Percentiles rank a stretch among this genome's conserved stretches.
Conservation (phyloP, 2,797 vertebrate species). For the Macroramphosus scolopax region DNA sequence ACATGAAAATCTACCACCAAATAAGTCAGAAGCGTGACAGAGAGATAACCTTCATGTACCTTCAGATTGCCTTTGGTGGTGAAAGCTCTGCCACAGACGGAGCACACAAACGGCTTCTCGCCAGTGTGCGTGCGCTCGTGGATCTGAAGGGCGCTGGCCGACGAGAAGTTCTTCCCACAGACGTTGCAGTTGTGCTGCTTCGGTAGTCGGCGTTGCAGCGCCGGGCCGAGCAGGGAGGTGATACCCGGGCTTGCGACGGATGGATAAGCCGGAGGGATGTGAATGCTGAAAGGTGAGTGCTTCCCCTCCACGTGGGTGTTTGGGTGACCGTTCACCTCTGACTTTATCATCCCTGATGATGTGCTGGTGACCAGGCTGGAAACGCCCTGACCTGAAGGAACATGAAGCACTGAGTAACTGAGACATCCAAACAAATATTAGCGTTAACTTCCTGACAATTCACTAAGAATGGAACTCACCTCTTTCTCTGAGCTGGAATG, state of each 20-base stretch:
- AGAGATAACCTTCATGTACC: slow-evolving; percentile 70
- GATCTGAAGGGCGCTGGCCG: slow-evolving; percentile 97
- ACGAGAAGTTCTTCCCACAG: slow-evolving; percentile 98
- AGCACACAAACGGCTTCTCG: slow-evolving; percentile 97
- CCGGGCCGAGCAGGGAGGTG: slow-evolving; percentile 85
- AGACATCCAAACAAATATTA: background rate
- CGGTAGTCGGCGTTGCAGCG: slow-evolving; percentile 86
- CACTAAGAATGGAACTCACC: slow-evolving; percentile 77
- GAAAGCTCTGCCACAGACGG: slow-evolving; percentile 95
- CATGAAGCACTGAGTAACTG: background rate
- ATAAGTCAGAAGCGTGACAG: no score
- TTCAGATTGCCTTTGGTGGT: slow-evolving; percentile 99
- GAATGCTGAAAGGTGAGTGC: slow-evolving; percentile 81
- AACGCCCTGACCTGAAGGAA: slow-evolving; percentile 81
- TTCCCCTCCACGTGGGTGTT: slow-evolving; percentile 80
- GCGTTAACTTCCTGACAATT: background rate
- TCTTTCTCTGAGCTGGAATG: slow-evolving; percentile 87
- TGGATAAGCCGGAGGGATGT: slow-evolving; percentile 80
- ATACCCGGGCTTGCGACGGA: slow-evolving; percentile 83
- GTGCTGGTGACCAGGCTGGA: slow-evolving; percentile 80
- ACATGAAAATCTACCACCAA: no score
- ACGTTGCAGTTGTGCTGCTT: slow-evolving; percentile 98
- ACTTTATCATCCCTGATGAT: slow-evolving; percentile 82
- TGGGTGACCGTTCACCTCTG: slow-evolving; percentile 87
- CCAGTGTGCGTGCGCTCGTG: slow-evolving; percentile 97